Percentiles rank a stretch among this genome's conserved stretches.
Conservation (phyloP, 1,140 invertebrate genomes). For the Micrasema longulum region DNA sequence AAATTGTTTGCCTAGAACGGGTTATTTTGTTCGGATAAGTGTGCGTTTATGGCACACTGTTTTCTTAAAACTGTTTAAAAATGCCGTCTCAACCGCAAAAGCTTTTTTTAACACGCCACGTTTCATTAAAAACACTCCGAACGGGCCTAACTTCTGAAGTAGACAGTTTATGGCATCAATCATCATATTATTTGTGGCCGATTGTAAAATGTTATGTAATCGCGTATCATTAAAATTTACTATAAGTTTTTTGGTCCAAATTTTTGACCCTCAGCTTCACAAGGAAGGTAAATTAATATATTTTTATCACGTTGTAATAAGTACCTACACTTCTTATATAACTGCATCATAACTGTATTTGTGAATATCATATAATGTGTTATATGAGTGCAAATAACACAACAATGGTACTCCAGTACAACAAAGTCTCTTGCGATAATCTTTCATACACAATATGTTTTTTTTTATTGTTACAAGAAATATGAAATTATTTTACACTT, state of each 20-base stretch:
- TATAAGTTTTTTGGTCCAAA: constrained; percentile 24
- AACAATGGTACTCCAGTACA: too few species aligned
- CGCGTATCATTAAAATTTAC: constrained; percentile 53
- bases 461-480: too few species aligned
- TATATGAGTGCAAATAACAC: too few species aligned
- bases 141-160: constrained; percentile 49
- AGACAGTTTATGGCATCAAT: constrained; percentile 55
- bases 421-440: too few species aligned
- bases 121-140: constrained; percentile 40
- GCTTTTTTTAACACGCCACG: constrained; percentile 32
- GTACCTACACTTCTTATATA: too few species aligned
- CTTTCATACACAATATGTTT: too few species aligned
- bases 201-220: constrained; percentile 54
- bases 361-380: too few species aligned
- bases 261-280: neutral
- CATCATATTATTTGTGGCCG: constrained; percentile 48
- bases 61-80: constrained; percentile 48
- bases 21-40: constrained; percentile 41
- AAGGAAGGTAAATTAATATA: too few species aligned
- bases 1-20: constrained; percentile 55
- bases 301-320: too few species aligned
- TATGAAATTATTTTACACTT: too few species aligned
- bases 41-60: constrained; percentile 53
- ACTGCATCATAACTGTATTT: too few species aligned
- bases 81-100: constrained; percentile 42